A percentile compares a stretch with the other conserved stretches of the same genome.
Evolutionary conservation across 2,888 invertebrate genomes (phyloP).

Genomic region (Harpagoxenus sublaevis): DNA sequence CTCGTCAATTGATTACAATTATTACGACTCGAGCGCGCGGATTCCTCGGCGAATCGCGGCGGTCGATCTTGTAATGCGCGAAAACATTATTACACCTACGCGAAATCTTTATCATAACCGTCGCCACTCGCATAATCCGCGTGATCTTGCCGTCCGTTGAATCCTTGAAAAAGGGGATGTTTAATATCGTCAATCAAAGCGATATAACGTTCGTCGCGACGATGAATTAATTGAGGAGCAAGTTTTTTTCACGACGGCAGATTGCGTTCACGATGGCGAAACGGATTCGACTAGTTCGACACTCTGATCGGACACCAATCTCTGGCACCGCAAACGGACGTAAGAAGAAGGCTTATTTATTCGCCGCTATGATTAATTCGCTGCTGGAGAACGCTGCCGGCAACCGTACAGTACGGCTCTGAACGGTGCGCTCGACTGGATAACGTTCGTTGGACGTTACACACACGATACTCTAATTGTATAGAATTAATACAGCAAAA

Average conservation of each 20-base stretch:
- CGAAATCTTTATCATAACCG: constrained; percentile 70
- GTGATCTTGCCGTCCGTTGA: constrained; percentile 44
- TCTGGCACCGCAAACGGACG: constrained; percentile 66
- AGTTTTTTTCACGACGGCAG: constrained; percentile 47
- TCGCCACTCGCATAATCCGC: constrained; percentile 61
- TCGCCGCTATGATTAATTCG: constrained; percentile 34
- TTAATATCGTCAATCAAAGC: not conserved
- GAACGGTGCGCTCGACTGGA: constrained; percentile 12
- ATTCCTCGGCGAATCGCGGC: constrained; percentile 24
- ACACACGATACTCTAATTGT: constrained; percentile 19
- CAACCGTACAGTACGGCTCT: constrained; percentile 7
- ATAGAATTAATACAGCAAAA: constrained; percentile 28
- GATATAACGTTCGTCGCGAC: not conserved
- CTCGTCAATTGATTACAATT: constrained; percentile 44
- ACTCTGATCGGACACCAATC: constrained; percentile 79
- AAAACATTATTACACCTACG: constrained; percentile 58
- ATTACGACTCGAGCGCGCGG: not conserved
- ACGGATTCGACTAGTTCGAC: constrained; percentile 83
- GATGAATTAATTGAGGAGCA: constrained; percentile 7
- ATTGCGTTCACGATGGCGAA: constrained; percentile 74
- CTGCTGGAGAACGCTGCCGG: constrained; percentile 9
- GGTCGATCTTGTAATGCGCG: not conserved
- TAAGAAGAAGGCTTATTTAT: constrained; percentile 57
- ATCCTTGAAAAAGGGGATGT: not conserved
- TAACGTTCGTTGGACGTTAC: not conserved